phyloP scores from a whole-genome alignment of 2,113 vertebrate species.

The Oenanthe melanoleuca region DNA sequence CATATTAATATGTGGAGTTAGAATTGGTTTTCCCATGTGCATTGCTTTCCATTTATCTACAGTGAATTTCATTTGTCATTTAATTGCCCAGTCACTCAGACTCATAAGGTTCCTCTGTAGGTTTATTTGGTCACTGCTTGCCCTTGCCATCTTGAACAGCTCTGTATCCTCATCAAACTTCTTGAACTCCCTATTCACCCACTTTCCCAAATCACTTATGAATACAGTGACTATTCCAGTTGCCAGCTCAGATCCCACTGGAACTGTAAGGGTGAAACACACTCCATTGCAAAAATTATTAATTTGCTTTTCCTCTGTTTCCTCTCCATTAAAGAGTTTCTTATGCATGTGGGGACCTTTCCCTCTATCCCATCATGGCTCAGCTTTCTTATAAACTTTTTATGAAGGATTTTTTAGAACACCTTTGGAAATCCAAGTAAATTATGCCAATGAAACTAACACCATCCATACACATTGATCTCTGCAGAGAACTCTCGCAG shows the following conservation, averaged over 20 bases:
- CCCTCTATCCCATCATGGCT: neutral
- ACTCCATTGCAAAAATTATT: neutral
- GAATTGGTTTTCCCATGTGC: constrained; percentile 43
- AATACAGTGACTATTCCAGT: neutral
- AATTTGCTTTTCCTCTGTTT: neutral
- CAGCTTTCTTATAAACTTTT: neutral
- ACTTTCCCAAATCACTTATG: neutral
- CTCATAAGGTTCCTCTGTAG: neutral
- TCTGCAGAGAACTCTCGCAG: neutral
- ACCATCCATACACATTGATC: neutral
- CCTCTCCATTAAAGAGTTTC: neutral
- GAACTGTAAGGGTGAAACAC: neutral
- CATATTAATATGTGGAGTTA: constrained; percentile 45
- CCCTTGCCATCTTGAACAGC: neutral
- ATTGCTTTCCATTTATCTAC: constrained; percentile 45
- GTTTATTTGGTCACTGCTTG: neutral
- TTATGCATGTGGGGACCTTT: neutral
- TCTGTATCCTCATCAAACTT: neutral
- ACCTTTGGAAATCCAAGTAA: neutral
- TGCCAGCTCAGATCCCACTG: neutral
- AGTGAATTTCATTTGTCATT: constrained; percentile 42
- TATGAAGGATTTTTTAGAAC: neutral
- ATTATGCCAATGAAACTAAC: neutral
- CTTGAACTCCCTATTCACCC: neutral
- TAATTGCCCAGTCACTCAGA: constrained; percentile 16